A percentile compares a stretch with the other conserved stretches of the same genome.
phyloP scores from a whole-genome alignment of 2,888 invertebrate species.

The Clusia tigrina region DNA sequence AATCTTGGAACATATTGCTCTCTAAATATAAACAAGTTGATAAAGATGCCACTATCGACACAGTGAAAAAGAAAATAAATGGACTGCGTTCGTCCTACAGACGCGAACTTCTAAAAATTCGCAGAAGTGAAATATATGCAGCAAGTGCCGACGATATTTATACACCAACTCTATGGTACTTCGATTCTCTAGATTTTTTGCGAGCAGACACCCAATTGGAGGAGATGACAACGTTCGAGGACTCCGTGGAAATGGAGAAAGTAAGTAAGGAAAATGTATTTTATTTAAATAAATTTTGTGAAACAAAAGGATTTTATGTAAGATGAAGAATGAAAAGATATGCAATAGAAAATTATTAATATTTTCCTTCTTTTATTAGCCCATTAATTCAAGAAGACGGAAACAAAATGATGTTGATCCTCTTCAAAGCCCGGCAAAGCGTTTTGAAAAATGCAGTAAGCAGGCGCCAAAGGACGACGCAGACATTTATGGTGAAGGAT shows the following conservation, averaged over 20 bases:
- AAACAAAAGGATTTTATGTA: not conserved
- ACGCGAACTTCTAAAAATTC: conserved; percentile 6
- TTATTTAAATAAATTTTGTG: conserved; percentile 4
- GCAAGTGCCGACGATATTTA: not conserved
- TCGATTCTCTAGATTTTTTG: not conserved
- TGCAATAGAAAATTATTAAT: not conserved
- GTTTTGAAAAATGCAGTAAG: not conserved
- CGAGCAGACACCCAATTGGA: not conserved
- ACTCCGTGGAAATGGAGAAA: conserved; percentile 3
- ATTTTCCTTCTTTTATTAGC: not conserved
- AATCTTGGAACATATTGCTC: not conserved
- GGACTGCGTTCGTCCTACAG: conserved; percentile 3
- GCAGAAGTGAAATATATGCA: conserved; percentile 2
- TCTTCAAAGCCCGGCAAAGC: not conserved
- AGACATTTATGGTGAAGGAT: conserved; percentile 9
- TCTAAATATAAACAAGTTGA: not conserved
- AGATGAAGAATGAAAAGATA: not conserved
- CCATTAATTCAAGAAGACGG: not conserved
- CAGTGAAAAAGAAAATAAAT: conserved; percentile 8
- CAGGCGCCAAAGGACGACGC: not conserved
- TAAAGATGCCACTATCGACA: not conserved
- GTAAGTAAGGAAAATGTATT: not conserved
- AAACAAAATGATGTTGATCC: not conserved
- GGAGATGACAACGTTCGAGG: not conserved
- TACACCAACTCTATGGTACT: conserved; percentile 4